Evolutionary conservation across 2,113 vertebrate genomes (phyloP).

Genomic region (Australoheros scitulus): DNA sequence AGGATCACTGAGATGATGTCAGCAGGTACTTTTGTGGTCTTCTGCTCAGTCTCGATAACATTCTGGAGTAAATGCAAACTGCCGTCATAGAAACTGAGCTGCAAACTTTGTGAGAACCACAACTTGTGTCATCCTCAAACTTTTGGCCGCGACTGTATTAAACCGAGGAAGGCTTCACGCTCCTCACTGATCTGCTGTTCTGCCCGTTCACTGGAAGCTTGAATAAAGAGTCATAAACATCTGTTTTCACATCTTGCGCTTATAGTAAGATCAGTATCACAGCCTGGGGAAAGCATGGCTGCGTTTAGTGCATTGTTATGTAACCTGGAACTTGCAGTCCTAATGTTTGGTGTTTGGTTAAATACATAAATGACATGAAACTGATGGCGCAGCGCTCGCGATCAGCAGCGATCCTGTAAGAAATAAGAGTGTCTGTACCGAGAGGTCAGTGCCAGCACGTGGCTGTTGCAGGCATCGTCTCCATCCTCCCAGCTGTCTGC

Average conservation of each 20-base stretch:
- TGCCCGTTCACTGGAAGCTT: too few species aligned
- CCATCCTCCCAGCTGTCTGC: conserved; percentile 70
- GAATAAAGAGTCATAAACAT: too few species aligned
- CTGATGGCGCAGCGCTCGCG: background rate
- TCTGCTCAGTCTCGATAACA: too few species aligned
- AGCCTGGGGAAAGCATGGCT: accelerated
- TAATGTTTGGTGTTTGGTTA: background rate
- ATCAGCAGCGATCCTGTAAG: background rate
- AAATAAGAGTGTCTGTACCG: conserved; percentile 64
- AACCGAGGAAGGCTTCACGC: too few species aligned
- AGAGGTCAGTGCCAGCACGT: conserved; percentile 76
- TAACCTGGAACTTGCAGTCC: background rate
- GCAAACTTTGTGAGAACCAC: too few species aligned
- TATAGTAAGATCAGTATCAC: accelerated
- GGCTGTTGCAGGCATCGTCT: conserved; percentile 74
- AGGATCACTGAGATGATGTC: too few species aligned
- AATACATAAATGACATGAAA: background rate
- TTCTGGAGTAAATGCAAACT: too few species aligned
- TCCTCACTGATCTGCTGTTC: too few species aligned
- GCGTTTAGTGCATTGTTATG: background rate
- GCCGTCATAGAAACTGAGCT: too few species aligned
- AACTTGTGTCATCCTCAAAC: too few species aligned
- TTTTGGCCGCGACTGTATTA: too few species aligned
- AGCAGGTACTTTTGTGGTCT: too few species aligned
- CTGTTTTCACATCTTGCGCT: background rate